Evolutionary conservation across 2,797 vertebrate genomes (phyloP).

Genomic region (Denticeps clupeoides): DNA sequence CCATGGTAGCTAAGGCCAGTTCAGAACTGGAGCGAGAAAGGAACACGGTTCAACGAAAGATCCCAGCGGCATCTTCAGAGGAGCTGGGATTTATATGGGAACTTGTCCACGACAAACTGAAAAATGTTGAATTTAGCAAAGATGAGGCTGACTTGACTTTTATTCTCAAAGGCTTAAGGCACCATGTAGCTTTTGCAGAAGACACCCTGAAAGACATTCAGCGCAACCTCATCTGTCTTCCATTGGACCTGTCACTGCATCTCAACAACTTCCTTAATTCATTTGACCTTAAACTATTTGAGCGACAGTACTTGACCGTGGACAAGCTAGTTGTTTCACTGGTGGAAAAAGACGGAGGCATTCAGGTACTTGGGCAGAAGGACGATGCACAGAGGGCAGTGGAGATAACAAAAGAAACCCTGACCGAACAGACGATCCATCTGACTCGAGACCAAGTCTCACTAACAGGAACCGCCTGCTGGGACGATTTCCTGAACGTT

Average conservation of each 20-base stretch:
- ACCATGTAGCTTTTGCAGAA: conserved; percentile 26
- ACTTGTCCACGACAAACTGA: conserved; percentile 15
- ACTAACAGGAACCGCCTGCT: no score
- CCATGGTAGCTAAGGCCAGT: conserved; percentile 17
- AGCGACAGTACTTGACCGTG: conserved; percentile 26
- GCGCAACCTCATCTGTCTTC: conserved; percentile 19
- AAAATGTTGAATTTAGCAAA: conserved; percentile 23
- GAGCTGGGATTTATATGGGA: conserved; percentile 29
- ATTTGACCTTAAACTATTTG: conserved; percentile 33
- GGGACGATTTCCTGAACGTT: no score
- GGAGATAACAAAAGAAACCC: conserved; percentile 26
- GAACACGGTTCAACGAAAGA: conserved; percentile 28
- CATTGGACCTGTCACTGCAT: conserved; percentile 21
- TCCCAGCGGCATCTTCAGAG: conserved; percentile 27
- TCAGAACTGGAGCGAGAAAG: conserved; percentile 28
- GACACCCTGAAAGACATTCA: conserved; percentile 18
- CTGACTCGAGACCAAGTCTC: conserved; percentile 18
- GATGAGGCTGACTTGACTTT: conserved; percentile 24
- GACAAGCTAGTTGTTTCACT: conserved; percentile 30
- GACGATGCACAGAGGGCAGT: conserved; percentile 23
- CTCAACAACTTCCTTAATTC: conserved; percentile 29
- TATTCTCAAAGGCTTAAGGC: conserved; percentile 29
- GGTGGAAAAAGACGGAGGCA: conserved; percentile 2
- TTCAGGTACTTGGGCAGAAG: conserved; percentile 31
- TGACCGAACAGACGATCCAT: conserved; percentile 30